Percentiles rank a stretch among this genome's conserved stretches.
These are phyloP conservation scores for Eulimnadia texana DNA, from an alignment of 1,140 invertebrate species.

Conservation along the genomic window DNA sequence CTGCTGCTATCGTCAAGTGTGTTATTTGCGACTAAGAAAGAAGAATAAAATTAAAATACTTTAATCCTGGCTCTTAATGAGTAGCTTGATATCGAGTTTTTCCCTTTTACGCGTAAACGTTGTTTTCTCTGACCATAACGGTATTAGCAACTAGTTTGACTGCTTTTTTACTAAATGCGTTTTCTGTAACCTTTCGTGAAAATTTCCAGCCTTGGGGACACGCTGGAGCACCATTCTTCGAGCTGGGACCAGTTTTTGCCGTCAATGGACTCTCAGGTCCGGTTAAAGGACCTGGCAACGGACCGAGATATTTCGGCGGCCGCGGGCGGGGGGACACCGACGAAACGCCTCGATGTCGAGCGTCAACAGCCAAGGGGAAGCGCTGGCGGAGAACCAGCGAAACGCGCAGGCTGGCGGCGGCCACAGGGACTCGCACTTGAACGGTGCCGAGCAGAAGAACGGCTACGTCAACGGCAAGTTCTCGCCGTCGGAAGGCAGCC, in stretches of 20 bases:
- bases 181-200: neutral
- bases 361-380: slow-evolving; percentile 18
- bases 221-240: slow-evolving; percentile 47
- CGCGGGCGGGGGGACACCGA: slow-evolving; percentile 17
- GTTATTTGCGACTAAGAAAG: too few species aligned
- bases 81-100: too few species aligned
- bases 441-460: neutral
- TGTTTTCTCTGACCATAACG: too few species aligned
- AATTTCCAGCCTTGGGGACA: slow-evolving; percentile 34
- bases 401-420: neutral
- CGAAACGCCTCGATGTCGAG: slow-evolving; percentile 20
- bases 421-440: neutral
- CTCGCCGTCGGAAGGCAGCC: neutral
- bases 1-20: too few species aligned
- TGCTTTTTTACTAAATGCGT: too few species aligned
- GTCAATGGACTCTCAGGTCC: slow-evolving; percentile 54
- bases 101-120: too few species aligned
- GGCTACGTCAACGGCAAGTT: neutral
- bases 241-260: slow-evolving; percentile 52
- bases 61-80: too few species aligned
- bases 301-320: neutral
- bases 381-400: neutral
- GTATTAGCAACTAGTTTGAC: too few species aligned
- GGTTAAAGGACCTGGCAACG: slow-evolving; percentile 32
- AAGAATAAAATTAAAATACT: too few species aligned